A percentile compares a stretch with the other conserved stretches of the same genome.
These are phyloP conservation scores for Boloria selene DNA, from an alignment of 2,888 invertebrate genomes.

Conservation along the genomic window DNA sequence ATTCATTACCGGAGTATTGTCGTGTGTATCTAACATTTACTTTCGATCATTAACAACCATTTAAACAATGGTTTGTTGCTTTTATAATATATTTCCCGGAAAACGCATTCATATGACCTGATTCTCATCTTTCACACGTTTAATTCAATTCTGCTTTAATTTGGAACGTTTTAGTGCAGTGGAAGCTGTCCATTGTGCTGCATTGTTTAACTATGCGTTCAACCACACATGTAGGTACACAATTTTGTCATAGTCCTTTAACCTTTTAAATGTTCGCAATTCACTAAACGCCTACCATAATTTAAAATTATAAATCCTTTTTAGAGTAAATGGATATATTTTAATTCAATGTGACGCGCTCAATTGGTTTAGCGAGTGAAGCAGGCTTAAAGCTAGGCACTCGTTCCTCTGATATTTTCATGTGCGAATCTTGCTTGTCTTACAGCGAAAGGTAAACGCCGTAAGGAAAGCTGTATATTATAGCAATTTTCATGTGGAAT, in stretches of 20 bases:
- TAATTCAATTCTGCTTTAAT: slow-evolving; percentile 53
- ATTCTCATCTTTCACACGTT: slow-evolving; percentile 62
- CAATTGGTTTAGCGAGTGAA: too few species aligned
- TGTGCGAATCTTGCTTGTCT: too few species aligned
- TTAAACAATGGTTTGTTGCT: slow-evolving; percentile 20
- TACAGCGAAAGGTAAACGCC: too few species aligned
- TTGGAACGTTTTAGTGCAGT: slow-evolving; percentile 55
- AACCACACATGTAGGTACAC: slow-evolving; percentile 14
- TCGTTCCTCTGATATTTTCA: too few species aligned
- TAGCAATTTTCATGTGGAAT: too few species aligned
- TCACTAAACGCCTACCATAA: background rate
- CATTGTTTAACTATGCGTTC: slow-evolving; percentile 49
- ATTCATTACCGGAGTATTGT: background rate
- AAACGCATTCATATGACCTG: slow-evolving; percentile 58
- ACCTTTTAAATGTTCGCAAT: background rate
- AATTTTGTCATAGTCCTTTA: slow-evolving; percentile 30
- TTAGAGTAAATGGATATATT: background rate
- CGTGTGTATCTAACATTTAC: background rate
- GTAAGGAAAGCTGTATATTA: too few species aligned
- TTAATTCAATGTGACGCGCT: too few species aligned
- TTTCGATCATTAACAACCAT: background rate
- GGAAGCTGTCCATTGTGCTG: slow-evolving; percentile 53
- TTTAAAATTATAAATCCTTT: background rate
- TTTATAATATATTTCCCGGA: slow-evolving; percentile 55
- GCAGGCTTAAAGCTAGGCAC: too few species aligned